Conservation (phyloP, 2,888 invertebrate species). For the Blastobasis adustella region DNA sequence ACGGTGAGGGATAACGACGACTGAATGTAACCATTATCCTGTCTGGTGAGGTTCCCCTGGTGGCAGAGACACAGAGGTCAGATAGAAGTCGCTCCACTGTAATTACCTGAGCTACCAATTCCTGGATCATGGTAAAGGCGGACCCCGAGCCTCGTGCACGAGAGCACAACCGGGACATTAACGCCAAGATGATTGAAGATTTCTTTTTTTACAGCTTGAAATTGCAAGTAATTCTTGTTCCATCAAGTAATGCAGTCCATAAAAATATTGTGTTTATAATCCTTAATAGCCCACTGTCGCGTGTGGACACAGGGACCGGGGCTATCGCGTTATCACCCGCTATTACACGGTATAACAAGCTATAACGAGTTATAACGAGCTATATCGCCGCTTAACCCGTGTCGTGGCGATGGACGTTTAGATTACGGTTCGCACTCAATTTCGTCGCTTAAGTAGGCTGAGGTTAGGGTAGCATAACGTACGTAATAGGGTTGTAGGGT, state of each 20-base stretch:
- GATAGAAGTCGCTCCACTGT: too few species aligned
- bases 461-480: not conserved
- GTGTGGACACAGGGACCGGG: constrained; percentile 23
- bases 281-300: constrained; percentile 7
- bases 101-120: too few species aligned
- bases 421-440: constrained; percentile 31
- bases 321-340: constrained; percentile 28
- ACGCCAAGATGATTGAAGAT: too few species aligned
- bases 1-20: too few species aligned
- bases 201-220: too few species aligned
- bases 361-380: constrained; percentile 14
- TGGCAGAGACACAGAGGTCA: too few species aligned
- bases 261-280: not conserved
- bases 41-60: too few species aligned
- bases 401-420: constrained; percentile 28
- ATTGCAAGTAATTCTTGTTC: too few species aligned
- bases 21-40: too few species aligned
- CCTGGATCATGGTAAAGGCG: too few species aligned
- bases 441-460: constrained; percentile 27
- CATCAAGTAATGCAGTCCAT: not conserved
- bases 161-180: too few species aligned
- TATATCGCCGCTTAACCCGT: constrained; percentile 23
- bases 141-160: too few species aligned
- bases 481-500: not conserved
- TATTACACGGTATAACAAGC: constrained; percentile 26